phyloP scores from a whole-genome alignment of 2,888 invertebrate species.

The Drosophila subquinaria region DNA sequence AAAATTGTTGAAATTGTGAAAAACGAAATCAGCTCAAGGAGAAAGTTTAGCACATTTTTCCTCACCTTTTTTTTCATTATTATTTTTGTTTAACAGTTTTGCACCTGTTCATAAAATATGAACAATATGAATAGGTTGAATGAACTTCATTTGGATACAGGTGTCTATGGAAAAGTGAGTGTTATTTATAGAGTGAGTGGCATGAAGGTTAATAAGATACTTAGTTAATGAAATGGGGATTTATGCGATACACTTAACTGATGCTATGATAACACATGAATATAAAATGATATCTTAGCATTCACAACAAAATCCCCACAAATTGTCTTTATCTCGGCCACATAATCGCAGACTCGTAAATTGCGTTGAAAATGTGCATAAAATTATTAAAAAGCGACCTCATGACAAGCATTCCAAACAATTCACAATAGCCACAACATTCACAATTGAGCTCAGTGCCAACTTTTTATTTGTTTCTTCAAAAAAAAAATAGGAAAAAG shows the following conservation, averaged over 20 bases:
- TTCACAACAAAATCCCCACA: constrained; percentile 43
- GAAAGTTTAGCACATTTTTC: constrained; percentile 67
- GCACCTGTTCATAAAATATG: constrained; percentile 41
- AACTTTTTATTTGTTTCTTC: background rate
- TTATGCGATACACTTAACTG: constrained; percentile 16
- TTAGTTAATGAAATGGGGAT: constrained; percentile 10
- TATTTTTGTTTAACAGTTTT: constrained; percentile 23
- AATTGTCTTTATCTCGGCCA: constrained; percentile 36
- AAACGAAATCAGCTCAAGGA: constrained; percentile 55
- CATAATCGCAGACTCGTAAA: constrained; percentile 34
- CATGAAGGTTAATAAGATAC: constrained; percentile 32
- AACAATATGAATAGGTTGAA: constrained; percentile 36
- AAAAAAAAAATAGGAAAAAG: constrained; percentile 12
- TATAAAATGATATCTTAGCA: constrained; percentile 1
- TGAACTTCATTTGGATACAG: constrained; percentile 31
- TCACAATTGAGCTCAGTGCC: constrained; percentile 30
- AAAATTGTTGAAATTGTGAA: constrained; percentile 37
- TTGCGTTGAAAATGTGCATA: constrained; percentile 22
- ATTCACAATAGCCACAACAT: constrained; percentile 39
- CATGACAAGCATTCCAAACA: constrained; percentile 38
- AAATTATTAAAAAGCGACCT: constrained; percentile 40
- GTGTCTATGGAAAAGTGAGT: constrained; percentile 20
- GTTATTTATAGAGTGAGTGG: constrained; percentile 13
- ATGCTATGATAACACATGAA: background rate
- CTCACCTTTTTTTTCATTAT: constrained; percentile 19